Base-by-base conservation (phyloP, 2,888 invertebrate genomes). In the Cecidostiba fungosa region DNA sequence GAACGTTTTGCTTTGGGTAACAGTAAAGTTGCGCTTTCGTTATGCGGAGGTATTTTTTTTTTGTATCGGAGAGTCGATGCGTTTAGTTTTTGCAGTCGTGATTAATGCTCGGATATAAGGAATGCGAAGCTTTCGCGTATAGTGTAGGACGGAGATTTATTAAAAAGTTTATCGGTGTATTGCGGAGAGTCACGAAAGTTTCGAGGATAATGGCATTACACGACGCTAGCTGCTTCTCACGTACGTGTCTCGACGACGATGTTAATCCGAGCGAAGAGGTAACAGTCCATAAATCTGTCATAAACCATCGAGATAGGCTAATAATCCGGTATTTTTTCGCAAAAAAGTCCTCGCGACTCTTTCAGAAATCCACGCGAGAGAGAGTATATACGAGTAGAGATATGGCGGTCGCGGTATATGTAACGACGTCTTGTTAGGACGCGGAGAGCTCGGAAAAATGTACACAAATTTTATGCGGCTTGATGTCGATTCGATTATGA, bases 191-290 rank as follows among this genome's bases (percentile, higher is more conserved):
- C 85, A 85, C 73, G 86, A 77, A 82, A 76, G 82, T 69, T 69
- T 50, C 4, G n/a, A 54, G n/a, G 6, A 54, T 54, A 54, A 54
- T 54, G 54, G 54, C 19, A 54, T 54, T 54, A 54, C 54, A 54
- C 54, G 54, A 54, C 72, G 76, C 23, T 32, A 50, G 84, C 73
- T 47, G 66, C 43, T 66, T 78, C 82, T 84, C 82, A 50, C 83
- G 82, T 81, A 32, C 43, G 43, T 59, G 19, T 59, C 54, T 59
- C 54, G 19, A 83, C 54, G 19, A 83, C 85, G 86, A 88, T 88
- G 88, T 85, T 88, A 88, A 88, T 89, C 89, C 87, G 81, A 86
- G 82, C 86, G 82, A 54, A 82, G 79, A 87, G 85, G 88, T 86
- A 87, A 87, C 85, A 86, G 79, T 43, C 82, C 77, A 85, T 85